Evolutionary conservation across 2,113 vertebrate species (phyloP), one percentile per base, ranked within the genome.

Genomic region (Tonatia bakeri): DNA sequence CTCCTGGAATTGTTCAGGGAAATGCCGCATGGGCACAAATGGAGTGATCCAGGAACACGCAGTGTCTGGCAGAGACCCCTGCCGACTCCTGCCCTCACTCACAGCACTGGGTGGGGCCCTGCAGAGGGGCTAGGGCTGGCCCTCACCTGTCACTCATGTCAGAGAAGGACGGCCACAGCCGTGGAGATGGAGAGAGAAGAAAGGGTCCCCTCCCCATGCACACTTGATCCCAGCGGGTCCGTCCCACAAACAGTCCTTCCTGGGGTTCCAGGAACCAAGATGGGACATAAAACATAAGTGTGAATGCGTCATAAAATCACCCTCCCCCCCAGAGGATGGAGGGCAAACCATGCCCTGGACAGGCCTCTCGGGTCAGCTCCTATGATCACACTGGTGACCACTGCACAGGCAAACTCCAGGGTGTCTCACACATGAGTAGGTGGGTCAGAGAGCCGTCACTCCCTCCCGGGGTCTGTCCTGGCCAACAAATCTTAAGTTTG

Each of bases 291-390:
- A 96, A 73, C 9, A 0, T 76, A 91, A 84, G 26, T 59, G 22
- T 87, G 94, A 95, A 93, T 84, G 88, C 24, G 92, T 83, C 76
- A 26, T 69, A 94, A 85, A 96, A 80, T 76, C 14, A 0, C 3
- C 54, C 26, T 4, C 87, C 26, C 7, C 87, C 65, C 67, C 40
- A 94, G 95, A 20, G 83, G 61, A 72, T 22, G 94, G 94, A 96
- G 96, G 84, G 83, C 65, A 86, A 95, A 85, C 52, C 5, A 5
- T 19, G 50, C 31, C 28, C 96, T 80, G 73, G 96, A 80, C 45
- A 28, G 0, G 28, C 15, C 73, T 76, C 45, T 14, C 47, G 69
- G 50, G 84, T 14, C 77, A 26, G 77, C 22, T 70, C 77, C 56
- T 54, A 36, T 33, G 54, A 38, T 56, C 80, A 81, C 70, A 38